A percentile compares a stretch with the other conserved stretches of the same genome.
Conservation (phyloP, 2,113 vertebrate species). For the Sylvicapra grimmia region DNA sequence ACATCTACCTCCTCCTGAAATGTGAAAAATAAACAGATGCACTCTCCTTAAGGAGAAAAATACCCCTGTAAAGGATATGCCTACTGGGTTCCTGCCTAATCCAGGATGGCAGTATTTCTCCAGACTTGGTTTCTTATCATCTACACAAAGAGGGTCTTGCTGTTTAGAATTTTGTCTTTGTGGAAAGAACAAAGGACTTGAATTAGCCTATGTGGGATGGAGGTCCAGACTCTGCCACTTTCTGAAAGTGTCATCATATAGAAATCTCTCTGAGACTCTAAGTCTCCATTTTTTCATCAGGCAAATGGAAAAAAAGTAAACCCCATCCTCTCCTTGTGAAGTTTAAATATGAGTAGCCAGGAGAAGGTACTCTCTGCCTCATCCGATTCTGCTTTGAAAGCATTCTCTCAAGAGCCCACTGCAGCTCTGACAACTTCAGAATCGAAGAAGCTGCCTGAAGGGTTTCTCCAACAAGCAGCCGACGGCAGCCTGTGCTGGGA, state of each 20-base stretch:
- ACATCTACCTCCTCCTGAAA: neutral
- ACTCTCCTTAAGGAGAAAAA: neutral
- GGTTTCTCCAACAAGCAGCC: neutral
- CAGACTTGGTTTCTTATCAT: neutral
- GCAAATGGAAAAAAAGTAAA: neutral
- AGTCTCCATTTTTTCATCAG: neutral
- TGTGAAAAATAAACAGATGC: neutral
- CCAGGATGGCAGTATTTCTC: neutral
- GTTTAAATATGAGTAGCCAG: neutral
- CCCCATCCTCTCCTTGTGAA: neutral
- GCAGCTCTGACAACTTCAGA: neutral
- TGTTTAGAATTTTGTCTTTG: neutral
- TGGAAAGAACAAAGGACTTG: neutral
- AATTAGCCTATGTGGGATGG: neutral
- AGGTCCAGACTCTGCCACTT: neutral
- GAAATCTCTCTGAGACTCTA: neutral
- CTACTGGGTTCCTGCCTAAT: neutral
- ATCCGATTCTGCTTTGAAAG: neutral
- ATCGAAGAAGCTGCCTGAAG: neutral
- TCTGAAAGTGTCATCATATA: neutral
- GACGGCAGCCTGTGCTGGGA: neutral
- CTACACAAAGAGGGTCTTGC: neutral
- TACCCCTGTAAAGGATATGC: neutral
- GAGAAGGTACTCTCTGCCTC: neutral
- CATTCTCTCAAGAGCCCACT: neutral